Evolutionary conservation across 2,113 vertebrate species (phyloP).

Genomic region (Corvus cornix): DNA sequence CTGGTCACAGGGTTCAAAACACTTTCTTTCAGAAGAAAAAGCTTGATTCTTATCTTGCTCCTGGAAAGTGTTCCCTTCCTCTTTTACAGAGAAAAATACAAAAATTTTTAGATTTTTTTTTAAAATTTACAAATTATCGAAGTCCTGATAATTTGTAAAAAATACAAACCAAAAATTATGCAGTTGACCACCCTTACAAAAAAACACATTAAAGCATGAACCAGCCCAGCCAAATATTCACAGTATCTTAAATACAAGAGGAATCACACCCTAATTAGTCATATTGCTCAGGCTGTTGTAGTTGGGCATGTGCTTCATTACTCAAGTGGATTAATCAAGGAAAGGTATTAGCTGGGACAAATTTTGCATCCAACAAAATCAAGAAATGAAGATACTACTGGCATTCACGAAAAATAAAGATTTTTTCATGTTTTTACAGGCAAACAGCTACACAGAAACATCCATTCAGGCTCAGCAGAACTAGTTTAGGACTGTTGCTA

Average conservation of each 20-base stretch:
- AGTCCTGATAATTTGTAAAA: neutral
- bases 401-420: neutral
- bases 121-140: no score
- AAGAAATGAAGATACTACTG: neutral
- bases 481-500: conserved; percentile 22
- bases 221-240: neutral
- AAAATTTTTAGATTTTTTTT: no score
- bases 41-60: neutral
- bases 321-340: neutral
- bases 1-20: neutral
- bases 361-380: neutral
- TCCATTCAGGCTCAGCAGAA: neutral
- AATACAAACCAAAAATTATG: neutral
- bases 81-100: neutral
- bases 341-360: neutral
- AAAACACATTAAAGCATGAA: neutral
- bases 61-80: neutral
- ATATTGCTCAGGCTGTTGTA: neutral
- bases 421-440: neutral
- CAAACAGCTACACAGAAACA: neutral
- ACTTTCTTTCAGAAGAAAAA: neutral
- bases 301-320: neutral
- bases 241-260: neutral
- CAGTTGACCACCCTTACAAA: neutral
- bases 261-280: neutral